Evolutionary conservation across 2,888 invertebrate genomes (phyloP), one percentile per base, ranked within the genome.

Genomic region (Leptinotarsa rubiginosa): DNA sequence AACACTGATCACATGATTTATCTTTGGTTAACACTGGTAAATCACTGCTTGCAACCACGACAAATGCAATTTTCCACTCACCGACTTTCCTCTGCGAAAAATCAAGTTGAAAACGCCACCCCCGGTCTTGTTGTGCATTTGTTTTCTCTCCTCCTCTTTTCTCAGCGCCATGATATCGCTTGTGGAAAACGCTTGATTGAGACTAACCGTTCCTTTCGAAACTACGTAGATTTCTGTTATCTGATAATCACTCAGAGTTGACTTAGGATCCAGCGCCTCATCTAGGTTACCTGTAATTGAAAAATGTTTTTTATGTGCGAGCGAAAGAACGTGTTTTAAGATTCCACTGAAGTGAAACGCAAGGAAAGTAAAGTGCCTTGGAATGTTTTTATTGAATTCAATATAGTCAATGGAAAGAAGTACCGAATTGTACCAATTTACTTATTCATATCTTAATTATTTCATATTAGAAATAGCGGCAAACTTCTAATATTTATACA

Each of bases 151-250:
- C 79, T 91, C 90, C 81, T 91, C 90, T 75, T 90, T 88, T 75
- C 91, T 89, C 56, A 91, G 85, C 0, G 89, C 90, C 89, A 91
- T 90, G 79, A 91, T 90, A 80, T 91, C 90, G 69, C 83, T 86
- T 1, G 86, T 82, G 1, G 88, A 87, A 75, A 88, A 87, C 7
- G 86, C 83, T 80, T 90, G 90, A 47, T 88, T 88, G 73, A 90
- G 86, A 74, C 89, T 85, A 20, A 88, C 87, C 2, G 90, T 88
- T 49, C 90, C 89, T 79, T 89, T 90, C 10, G 89, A 87, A 62
- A 91, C 91, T 41, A 92, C 86, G 76, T 90, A 90, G 65, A 93
- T 90, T 86, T 93, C 93, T 76, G 91, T 91, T 65, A 92, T 89
- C 77, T 91, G 90, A 83, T 92, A 93, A 84, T 92, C 92, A 70